These are phyloP conservation scores for Phallusia fumigata DNA, from an alignment of 23 tunicate genomes.

Conservation along the genomic window DNA sequence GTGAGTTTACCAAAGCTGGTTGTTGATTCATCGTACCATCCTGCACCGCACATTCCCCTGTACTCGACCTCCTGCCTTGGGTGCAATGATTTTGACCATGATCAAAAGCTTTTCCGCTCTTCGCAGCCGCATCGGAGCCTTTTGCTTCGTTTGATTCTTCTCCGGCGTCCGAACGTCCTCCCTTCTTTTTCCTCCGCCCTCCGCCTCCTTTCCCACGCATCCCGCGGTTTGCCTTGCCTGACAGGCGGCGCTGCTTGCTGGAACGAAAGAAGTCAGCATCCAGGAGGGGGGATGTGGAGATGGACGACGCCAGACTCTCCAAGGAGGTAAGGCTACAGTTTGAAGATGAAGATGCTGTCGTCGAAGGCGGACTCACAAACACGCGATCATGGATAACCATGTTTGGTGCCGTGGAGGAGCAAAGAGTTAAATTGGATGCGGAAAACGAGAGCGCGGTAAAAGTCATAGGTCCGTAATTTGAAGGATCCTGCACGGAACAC, in stretches of 20 bases:
- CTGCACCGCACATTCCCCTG: too few relatives aligned
- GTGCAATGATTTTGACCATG: background rate
- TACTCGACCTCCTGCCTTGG: background rate
- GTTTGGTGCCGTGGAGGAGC: background rate
- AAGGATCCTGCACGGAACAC: background rate
- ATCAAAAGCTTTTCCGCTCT: background rate
- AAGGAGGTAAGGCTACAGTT: conserved; percentile 23
- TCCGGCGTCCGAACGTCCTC: background rate
- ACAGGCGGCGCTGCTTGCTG: conserved; percentile 15
- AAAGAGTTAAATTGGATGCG: background rate
- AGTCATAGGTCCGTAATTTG: background rate
- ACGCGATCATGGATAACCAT: background rate
- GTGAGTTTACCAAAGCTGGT: background rate
- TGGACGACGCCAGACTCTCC: conserved; percentile 45
- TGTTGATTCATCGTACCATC: background rate
- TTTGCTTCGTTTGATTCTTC: background rate
- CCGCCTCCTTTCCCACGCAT: background rate
- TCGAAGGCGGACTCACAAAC: background rate
- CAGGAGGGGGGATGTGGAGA: conserved; percentile 36
- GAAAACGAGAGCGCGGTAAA: conserved; percentile 2
- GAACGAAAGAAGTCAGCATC: conserved; percentile 44
- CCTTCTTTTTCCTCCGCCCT: background rate
- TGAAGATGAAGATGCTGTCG: background rate
- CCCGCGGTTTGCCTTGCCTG: background rate
- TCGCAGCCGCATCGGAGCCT: background rate